These are phyloP conservation scores for Rhea americana DNA, from an alignment of 2,113 vertebrate genomes.

Conservation along the genomic window DNA sequence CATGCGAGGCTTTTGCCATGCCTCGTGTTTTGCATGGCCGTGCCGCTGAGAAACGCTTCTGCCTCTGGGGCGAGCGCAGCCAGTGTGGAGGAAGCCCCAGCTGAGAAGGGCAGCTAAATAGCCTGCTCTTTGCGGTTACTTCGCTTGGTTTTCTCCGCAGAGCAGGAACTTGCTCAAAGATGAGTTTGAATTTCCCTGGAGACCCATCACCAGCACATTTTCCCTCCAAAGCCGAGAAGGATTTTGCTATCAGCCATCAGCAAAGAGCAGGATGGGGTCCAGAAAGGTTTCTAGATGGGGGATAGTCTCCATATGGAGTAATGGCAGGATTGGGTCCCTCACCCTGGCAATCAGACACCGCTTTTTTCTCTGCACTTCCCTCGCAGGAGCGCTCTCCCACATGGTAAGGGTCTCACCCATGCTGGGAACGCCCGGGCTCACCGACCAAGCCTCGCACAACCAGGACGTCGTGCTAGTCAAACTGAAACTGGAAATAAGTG, in stretches of 20 bases:
- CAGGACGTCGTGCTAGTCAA: background rate
- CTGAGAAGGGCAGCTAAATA: background rate
- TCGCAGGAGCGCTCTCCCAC: background rate
- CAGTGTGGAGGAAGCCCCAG: too few relatives aligned
- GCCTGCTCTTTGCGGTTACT: background rate
- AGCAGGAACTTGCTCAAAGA: background rate
- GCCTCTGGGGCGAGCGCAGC: too few relatives aligned
- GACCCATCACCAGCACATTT: slow-evolving; percentile 8
- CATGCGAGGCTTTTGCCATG: too few relatives aligned
- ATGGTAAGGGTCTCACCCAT: background rate
- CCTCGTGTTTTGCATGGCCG: too few relatives aligned
- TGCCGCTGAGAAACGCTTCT: too few relatives aligned
- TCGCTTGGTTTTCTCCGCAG: background rate
- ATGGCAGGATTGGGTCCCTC: background rate
- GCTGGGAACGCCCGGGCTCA: background rate
- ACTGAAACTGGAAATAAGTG: slow-evolving; percentile 30
- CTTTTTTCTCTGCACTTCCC: background rate
- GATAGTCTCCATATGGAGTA: slow-evolving; percentile 13
- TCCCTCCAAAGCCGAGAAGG: background rate
- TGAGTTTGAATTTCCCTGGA: background rate
- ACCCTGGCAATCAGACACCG: background rate
- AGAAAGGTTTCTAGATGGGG: slow-evolving; percentile 6
- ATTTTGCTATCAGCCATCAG: background rate
- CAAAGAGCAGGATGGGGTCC: background rate
- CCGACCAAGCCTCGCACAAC: background rate